Evolutionary conservation across 2,113 vertebrate genomes (phyloP).

Genomic region (Pseudorectes ferrugineus): DNA sequence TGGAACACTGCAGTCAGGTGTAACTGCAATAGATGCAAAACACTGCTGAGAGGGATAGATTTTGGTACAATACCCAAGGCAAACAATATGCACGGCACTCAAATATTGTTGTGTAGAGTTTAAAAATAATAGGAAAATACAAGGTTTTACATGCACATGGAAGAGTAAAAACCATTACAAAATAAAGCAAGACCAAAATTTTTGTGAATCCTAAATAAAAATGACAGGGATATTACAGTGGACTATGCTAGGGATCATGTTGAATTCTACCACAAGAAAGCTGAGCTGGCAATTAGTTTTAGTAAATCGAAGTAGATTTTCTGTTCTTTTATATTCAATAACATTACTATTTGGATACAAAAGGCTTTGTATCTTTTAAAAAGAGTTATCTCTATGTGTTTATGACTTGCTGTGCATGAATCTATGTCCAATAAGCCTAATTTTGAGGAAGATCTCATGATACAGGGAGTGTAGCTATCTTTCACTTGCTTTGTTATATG

Average conservation of each 20-base stretch:
- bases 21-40: slow-evolving; percentile 21
- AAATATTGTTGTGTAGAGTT: not conserved
- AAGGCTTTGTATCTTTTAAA: not conserved
- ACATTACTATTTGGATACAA: not conserved
- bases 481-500: not conserved
- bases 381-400: not conserved
- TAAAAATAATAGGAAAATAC: not conserved
- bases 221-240: not conserved
- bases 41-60: not conserved
- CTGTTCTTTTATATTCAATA: not conserved
- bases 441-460: not conserved
- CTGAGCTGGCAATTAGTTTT: not conserved
- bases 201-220: not conserved
- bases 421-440: not conserved
- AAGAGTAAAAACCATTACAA: not conserved
- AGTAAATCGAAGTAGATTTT: not conserved
- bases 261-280: not conserved
- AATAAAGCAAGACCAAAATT: not conserved
- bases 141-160: not conserved
- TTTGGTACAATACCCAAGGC: not conserved
- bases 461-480: not conserved
- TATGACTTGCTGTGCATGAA: not conserved
- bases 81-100: not conserved
- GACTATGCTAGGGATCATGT: not conserved
- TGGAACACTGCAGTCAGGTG: slow-evolving; percentile 20